Base-by-base conservation (phyloP, 2,888 invertebrate species). In the Ariolimax columbianus region DNA sequence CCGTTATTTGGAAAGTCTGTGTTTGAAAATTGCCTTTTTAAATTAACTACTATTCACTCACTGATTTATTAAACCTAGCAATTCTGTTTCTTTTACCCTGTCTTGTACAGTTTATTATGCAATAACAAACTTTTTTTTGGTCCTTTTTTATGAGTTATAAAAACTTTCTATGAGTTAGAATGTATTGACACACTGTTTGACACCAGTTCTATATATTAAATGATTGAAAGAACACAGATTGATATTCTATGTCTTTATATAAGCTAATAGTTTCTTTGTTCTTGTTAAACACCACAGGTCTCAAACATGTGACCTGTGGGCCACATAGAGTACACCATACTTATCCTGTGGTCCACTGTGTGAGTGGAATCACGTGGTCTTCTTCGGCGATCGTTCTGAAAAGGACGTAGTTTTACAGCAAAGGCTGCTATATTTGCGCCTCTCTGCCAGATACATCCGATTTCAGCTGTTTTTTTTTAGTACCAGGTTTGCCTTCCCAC, bases 11-110 rank as follows among this genome's bases (percentile, higher is more conserved):
- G 36, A 40, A 72, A 72, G 43, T 78, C 78, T 84, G 30, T 78
- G 78, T n/a, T 70, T 84, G 70, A 72, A 55, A 55, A 23, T 51
- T 19, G 38, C 26, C 14, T 43, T 84, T 72, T 84, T 78, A 78
- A 43, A 43, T 72, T n/a, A n/a, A n/a, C n/a, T n/a, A n/a, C n/a
- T n/a, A n/a, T n/a, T 78, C 78, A 84, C 51, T 55, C 78, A 83
- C 77, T 79, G 78, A 84, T 79, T 55, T 38, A 33, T 19, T n/a
- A 47, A 47, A 77, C 77, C 78, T 59, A 47, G 72, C 82, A 82
- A 63, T 40, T n/a, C 33, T 17, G 59, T 82, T 73, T 59, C 59
- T 51, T 59, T 59, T 55, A 33, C 66, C 33, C 82, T 73, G 66
- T 77, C 82, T 82, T 63, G n/a, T 77, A 63, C 63, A 59, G 66